These are phyloP conservation scores for Gallinago stenura DNA, from an alignment of 2,797 vertebrate genomes.

Conservation along the genomic window DNA sequence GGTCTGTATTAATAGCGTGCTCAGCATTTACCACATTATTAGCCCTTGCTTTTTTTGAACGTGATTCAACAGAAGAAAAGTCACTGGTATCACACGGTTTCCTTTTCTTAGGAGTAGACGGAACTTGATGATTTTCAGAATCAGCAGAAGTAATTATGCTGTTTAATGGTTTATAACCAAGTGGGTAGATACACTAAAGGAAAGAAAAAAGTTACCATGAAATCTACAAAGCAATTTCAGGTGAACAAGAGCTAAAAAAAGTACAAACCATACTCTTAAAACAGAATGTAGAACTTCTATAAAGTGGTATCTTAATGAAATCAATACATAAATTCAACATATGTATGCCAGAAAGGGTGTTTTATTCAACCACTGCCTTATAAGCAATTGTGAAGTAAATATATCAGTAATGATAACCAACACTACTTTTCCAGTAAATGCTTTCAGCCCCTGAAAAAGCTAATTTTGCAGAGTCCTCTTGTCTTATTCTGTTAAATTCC, in stretches of 20 bases:
- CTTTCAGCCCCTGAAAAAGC: neutral
- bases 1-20: neutral
- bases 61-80: slow-evolving; percentile 20
- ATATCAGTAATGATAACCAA: neutral
- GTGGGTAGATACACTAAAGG: slow-evolving; percentile 93
- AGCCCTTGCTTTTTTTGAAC: slow-evolving; percentile 68
- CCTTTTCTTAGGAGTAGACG: slow-evolving; percentile 71
- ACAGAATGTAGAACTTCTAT: neutral
- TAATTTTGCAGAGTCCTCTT: neutral
- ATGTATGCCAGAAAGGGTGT: neutral
- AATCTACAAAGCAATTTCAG: slow-evolving; percentile 11
- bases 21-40: neutral
- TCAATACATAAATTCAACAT: neutral
- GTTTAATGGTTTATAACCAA: slow-evolving; percentile 88
- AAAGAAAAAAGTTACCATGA: slow-evolving; percentile 46
- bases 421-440: neutral
- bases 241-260: neutral
- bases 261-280: neutral
- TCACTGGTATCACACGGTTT: slow-evolving; percentile 39
- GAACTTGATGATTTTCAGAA: slow-evolving; percentile 57
- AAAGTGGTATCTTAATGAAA: neutral
- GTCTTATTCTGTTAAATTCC: neutral
- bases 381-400: neutral
- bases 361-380: neutral
- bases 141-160: slow-evolving; percentile 83